Evolutionary conservation across 1,140 invertebrate genomes (phyloP).

Genomic region (Drosophila saltans): DNA sequence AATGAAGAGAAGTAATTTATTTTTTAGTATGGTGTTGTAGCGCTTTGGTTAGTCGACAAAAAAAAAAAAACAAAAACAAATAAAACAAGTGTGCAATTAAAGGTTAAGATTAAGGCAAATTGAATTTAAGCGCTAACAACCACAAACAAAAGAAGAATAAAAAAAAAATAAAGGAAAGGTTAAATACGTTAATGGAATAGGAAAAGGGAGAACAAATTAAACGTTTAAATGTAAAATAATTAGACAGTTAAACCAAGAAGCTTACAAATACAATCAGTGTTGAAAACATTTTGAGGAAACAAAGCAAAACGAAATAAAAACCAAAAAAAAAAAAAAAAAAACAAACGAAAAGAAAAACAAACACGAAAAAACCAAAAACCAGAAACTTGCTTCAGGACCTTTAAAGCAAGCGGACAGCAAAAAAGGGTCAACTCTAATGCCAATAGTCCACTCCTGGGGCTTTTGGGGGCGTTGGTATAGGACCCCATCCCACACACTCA

Average conservation of each 20-base stretch:
- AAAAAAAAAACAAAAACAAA: slow-evolving; percentile 4
- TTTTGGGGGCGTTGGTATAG: neutral
- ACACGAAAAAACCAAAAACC: slow-evolving; percentile 24
- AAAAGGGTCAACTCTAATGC: slow-evolving; percentile 40
- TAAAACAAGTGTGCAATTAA: slow-evolving; percentile 36
- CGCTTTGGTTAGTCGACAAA: slow-evolving; percentile 51
- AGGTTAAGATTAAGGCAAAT: slow-evolving; percentile 60
- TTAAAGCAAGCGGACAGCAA: slow-evolving; percentile 1
- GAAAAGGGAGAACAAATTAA: slow-evolving; percentile 57
- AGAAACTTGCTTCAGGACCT: slow-evolving; percentile 39
- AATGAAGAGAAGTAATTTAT: slow-evolving; percentile 45
- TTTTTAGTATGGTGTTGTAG: slow-evolving; percentile 77
- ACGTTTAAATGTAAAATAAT: slow-evolving; percentile 82
- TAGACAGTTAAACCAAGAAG: slow-evolving; percentile 83
- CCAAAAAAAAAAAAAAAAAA: slow-evolving; percentile 27
- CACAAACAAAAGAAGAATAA: slow-evolving; percentile 30
- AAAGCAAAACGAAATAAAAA: slow-evolving; percentile 44
- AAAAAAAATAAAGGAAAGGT: slow-evolving; percentile 3
- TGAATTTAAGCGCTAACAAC: slow-evolving; percentile 67
- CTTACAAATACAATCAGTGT: slow-evolving; percentile 83
- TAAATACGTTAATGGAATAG: slow-evolving; percentile 41
- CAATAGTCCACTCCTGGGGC: neutral
- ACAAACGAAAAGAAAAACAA: slow-evolving; percentile 29
- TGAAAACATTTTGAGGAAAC: slow-evolving; percentile 78
- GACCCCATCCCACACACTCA: neutral